A percentile compares a stretch with the other conserved stretches of the same genome.
These are phyloP conservation scores for Bursaphelenchus mucronatus DNA, from an alignment of 1,140 invertebrate genomes.

Conservation along the genomic window DNA sequence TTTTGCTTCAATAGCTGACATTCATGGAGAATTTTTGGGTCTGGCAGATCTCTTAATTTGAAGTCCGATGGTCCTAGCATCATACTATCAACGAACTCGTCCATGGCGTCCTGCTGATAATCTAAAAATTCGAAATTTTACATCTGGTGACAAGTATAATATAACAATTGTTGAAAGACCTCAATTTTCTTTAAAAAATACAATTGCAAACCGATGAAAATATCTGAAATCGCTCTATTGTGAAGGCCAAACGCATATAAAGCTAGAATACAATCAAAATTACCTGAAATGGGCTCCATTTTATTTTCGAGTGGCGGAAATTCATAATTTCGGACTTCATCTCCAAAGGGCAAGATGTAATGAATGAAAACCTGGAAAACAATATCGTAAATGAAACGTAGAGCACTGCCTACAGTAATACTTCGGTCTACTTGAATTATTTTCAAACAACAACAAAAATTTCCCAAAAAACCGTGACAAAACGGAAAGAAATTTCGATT, in stretches of 20 bases:
- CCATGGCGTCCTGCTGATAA: slow-evolving; percentile 2
- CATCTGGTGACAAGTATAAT: too few relatives aligned
- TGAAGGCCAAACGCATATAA: too few relatives aligned
- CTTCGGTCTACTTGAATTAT: too few relatives aligned
- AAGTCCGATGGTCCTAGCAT: background rate
- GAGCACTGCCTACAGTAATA: too few relatives aligned
- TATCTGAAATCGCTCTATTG: too few relatives aligned
- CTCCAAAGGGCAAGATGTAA: slow-evolving; percentile 10
- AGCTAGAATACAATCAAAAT: too few relatives aligned
- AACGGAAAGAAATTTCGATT: too few relatives aligned
- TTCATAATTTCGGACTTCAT: slow-evolving; percentile 11
- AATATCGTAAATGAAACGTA: background rate
- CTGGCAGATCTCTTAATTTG: background rate
- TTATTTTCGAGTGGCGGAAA: background rate
- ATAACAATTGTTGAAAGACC: too few relatives aligned
- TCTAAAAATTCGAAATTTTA: background rate
- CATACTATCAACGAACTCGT: slow-evolving; percentile 14
- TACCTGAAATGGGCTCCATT: background rate
- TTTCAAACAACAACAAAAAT: too few relatives aligned
- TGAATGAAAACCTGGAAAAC: slow-evolving; percentile 14
- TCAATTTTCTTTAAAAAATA: too few relatives aligned
- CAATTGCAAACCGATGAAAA: too few relatives aligned
- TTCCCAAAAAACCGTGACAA: too few relatives aligned
- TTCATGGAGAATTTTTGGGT: slow-evolving; percentile 11
- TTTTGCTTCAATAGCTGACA: background rate